These are phyloP conservation scores for Brachionus plicatilis DNA, from an alignment of 1,140 invertebrate genomes.

Conservation along the genomic window DNA sequence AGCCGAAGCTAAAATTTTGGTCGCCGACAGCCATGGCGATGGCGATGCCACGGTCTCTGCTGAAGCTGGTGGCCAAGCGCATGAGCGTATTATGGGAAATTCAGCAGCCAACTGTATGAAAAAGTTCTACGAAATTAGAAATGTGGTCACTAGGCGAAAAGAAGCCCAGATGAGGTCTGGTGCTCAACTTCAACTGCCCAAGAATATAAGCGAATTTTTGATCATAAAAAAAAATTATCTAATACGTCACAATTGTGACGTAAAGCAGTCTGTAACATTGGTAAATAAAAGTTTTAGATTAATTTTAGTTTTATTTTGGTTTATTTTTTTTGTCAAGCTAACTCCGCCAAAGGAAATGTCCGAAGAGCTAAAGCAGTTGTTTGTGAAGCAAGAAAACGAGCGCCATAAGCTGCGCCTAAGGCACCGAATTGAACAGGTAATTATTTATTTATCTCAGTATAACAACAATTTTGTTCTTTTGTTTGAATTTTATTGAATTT, in stretches of 20 bases:
- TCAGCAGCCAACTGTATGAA: constrained; percentile 8
- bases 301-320: background rate
- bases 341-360: background rate
- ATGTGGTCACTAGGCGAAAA: background rate
- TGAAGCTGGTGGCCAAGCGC: background rate
- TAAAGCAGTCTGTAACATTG: background rate
- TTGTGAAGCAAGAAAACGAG: constrained; percentile 10
- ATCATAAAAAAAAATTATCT: constrained; percentile 5
- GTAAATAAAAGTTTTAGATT: background rate
- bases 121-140: constrained; percentile 9
- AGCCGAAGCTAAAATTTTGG: background rate
- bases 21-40: background rate
- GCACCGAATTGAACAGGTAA: constrained; percentile 6
- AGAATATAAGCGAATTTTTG: background rate
- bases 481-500: too few species aligned
- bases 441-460: too few species aligned
- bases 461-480: too few species aligned
- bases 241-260: background rate
- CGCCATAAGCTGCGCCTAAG: background rate
- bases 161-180: background rate
- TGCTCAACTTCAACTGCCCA: background rate
- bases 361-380: constrained; percentile 8
- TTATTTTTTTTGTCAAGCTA: background rate
- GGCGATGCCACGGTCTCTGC: background rate
- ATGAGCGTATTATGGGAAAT: constrained; percentile 1